These are phyloP conservation scores for Apamea anceps DNA, from an alignment of 2,888 invertebrate genomes.

Conservation along the genomic window DNA sequence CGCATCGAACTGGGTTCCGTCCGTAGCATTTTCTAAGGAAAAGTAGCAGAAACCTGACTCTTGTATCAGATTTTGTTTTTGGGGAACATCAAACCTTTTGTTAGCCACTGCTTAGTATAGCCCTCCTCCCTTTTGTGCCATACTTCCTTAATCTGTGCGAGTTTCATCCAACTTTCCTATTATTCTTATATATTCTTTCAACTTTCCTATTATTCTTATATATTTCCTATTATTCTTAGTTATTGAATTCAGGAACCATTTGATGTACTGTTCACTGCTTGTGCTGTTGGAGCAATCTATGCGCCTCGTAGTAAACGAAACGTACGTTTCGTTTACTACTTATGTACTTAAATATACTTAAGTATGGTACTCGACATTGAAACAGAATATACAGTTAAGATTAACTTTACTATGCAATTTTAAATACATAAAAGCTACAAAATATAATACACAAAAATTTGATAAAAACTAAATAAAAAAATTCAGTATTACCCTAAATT, in stretches of 20 bases:
- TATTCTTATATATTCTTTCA: no score
- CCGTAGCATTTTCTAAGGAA: background rate
- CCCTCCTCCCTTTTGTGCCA: background rate
- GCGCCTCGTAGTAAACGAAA: background rate
- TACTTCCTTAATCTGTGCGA: background rate
- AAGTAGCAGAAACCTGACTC: background rate
- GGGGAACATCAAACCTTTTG: background rate
- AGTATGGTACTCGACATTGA: slow-evolving; percentile 32
- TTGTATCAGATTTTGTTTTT: no score
- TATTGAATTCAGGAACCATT: background rate
- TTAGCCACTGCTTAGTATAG: background rate
- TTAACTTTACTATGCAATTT: slow-evolving; percentile 79
- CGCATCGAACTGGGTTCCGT: background rate
- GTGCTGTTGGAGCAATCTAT: background rate
- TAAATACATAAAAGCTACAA: slow-evolving; percentile 77
- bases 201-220: no score
- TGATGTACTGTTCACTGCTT: background rate
- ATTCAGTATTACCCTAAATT: slow-evolving; percentile 44
- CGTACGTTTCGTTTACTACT: background rate
- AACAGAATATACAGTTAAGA: slow-evolving; percentile 69
- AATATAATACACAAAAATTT: slow-evolving; percentile 74
- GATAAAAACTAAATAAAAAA: slow-evolving; percentile 68
- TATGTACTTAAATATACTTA: background rate
- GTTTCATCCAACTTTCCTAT: background rate
- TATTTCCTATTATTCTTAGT: background rate